Conservation (phyloP, 2,888 invertebrate genomes). For the Drosophila anceps region DNA sequence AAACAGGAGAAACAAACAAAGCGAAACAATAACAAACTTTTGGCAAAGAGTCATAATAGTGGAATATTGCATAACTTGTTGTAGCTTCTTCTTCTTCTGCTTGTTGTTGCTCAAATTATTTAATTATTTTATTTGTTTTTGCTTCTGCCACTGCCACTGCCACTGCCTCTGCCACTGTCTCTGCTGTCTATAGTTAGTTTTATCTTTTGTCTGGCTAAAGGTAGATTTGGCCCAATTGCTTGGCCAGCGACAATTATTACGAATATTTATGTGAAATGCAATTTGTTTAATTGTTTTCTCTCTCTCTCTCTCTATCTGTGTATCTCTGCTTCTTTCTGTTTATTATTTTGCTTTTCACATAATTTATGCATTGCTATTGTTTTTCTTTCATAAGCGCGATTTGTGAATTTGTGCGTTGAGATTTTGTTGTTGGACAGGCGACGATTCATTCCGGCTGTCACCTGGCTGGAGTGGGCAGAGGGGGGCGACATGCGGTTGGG, state of each 20-base stretch:
- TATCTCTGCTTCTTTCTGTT: background rate
- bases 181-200: background rate
- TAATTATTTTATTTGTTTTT: conserved; percentile 24
- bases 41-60: conserved; percentile 41
- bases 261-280: conserved; percentile 41
- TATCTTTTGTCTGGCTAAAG: background rate
- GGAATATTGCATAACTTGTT: conserved; percentile 49
- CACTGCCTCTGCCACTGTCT: background rate
- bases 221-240: conserved; percentile 29
- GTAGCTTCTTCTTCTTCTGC: background rate
- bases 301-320: background rate
- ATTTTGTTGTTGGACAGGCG: conserved; percentile 1
- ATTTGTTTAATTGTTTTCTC: conserved; percentile 45
- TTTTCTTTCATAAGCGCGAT: conserved; percentile 57
- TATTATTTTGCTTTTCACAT: conserved; percentile 38
- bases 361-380: conserved; percentile 59
- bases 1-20: background rate
- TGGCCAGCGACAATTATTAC: conserved; percentile 40
- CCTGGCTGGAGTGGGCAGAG: background rate
- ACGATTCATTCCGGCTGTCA: background rate
- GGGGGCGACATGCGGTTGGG: background rate
- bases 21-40: conserved; percentile 40
- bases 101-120: conserved; percentile 20
- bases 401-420: conserved; percentile 29
- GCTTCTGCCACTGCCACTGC: background rate